Percentiles rank a stretch among this genome's conserved stretches.
phyloP scores from a whole-genome alignment of 2,797 vertebrate species.

The Cossypha niveicapilla region DNA sequence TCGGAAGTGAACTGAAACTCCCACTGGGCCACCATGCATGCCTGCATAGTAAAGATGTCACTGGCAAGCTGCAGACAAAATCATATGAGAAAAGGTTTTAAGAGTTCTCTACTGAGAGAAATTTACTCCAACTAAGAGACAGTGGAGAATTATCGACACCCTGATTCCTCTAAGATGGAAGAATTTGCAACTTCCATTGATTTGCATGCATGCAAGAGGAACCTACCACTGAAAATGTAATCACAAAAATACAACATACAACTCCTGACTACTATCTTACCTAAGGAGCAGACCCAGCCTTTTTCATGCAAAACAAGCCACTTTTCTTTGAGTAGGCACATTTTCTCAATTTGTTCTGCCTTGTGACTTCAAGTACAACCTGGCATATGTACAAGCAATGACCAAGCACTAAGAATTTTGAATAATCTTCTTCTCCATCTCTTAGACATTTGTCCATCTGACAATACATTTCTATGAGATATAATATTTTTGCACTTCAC shows the following conservation, averaged over 20 bases:
- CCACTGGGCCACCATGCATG: background rate
- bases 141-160: background rate
- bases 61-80: background rate
- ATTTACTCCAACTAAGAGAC: background rate
- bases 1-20: constrained; percentile 24
- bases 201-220: background rate
- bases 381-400: accelerated
- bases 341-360: background rate
- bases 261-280: background rate
- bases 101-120: background rate
- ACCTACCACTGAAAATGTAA: background rate
- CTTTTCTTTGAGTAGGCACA: background rate
- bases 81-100: background rate
- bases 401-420: background rate
- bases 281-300: background rate
- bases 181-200: background rate
- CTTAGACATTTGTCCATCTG: background rate
- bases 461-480: background rate
- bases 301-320: background rate
- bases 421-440: background rate
- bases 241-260: background rate
- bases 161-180: background rate
- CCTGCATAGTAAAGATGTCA: background rate
- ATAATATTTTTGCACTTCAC: background rate
- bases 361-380: background rate